phyloP scores from a whole-genome alignment of 2,888 invertebrate species.

The Chydorus sphaericus region DNA sequence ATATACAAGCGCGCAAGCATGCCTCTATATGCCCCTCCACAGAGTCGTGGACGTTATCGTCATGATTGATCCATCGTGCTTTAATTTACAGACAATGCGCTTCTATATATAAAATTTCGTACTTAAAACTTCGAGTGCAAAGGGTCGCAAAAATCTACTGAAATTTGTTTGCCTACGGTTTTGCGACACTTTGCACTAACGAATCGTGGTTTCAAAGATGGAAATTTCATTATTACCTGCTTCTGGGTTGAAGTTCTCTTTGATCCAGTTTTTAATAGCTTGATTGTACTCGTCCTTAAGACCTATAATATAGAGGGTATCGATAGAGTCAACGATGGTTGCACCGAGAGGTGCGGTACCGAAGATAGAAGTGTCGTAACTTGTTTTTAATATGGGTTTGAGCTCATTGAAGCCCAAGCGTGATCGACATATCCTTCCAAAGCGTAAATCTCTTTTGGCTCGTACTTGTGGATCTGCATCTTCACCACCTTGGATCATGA shows the following conservation, averaged over 20 bases:
- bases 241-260: conserved; percentile 58
- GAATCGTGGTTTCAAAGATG: conserved; percentile 95
- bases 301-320: conserved; percentile 94
- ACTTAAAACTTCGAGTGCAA: no score
- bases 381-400: conserved; percentile 71
- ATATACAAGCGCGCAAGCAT: no score
- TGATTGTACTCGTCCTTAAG: conserved; percentile 83
- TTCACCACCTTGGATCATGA: conserved; percentile 39
- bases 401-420: conserved; percentile 99
- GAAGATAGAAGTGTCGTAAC: conserved; percentile 83
- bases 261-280: conserved; percentile 87
- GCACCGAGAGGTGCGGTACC: conserved; percentile 69
- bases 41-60: no score
- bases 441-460: conserved; percentile 69
- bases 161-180: no score
- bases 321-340: conserved; percentile 89
- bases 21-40: no score
- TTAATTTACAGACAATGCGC: no score
- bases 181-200: no score
- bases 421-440: conserved; percentile 94
- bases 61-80: no score
- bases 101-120: no score
- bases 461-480: conserved; percentile 50
- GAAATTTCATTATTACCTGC: conserved; percentile 61
- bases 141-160: no score